Percentiles rank a stretch among this genome's conserved stretches.
phyloP scores from a whole-genome alignment of 2,797 vertebrate species.

The Columba guinea region DNA sequence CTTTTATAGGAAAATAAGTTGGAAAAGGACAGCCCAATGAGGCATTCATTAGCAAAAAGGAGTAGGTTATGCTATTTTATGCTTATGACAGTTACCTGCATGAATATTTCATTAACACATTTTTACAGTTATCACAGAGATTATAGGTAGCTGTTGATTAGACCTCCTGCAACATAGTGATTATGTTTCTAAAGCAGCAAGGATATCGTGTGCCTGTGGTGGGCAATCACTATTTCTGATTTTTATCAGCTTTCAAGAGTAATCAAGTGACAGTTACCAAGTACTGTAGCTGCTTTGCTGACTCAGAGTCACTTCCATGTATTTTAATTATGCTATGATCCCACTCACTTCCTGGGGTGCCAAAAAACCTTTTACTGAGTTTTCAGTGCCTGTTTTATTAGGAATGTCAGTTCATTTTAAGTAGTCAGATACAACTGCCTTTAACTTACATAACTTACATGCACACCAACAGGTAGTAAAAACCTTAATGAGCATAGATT shows the following conservation, averaged over 20 bases:
- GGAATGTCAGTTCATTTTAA: slow-evolving; percentile 43
- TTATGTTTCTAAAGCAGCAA: slow-evolving; percentile 55
- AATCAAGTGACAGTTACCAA: slow-evolving; percentile 56
- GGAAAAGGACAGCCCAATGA: not conserved
- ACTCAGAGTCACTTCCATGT: slow-evolving; percentile 40
- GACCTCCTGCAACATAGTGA: slow-evolving; percentile 56
- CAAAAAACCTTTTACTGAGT: slow-evolving; percentile 22
- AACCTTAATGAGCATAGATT: slow-evolving; percentile 55
- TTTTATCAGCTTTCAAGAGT: slow-evolving; percentile 48
- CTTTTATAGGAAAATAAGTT: not conserved
- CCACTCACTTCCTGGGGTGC: not conserved
- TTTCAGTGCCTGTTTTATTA: slow-evolving; percentile 23
- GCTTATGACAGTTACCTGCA: not conserved
- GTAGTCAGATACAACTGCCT: slow-evolving; percentile 9
- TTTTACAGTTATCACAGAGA: slow-evolving; percentile 32
- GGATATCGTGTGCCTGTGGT: slow-evolving; percentile 29
- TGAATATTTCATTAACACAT: slow-evolving; percentile 64
- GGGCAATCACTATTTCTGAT: slow-evolving; percentile 61
- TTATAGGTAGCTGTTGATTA: slow-evolving; percentile 64
- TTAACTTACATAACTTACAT: slow-evolving; percentile 15
- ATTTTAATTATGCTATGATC: slow-evolving; percentile 63
- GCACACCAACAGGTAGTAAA: slow-evolving; percentile 48
- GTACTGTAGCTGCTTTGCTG: slow-evolving; percentile 32
- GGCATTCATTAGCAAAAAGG: slow-evolving; percentile 10
- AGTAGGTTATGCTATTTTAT: not conserved